These are phyloP conservation scores for Drosophila trapezifrons DNA, from an alignment of 1,140 invertebrate genomes.

Conservation along the genomic window DNA sequence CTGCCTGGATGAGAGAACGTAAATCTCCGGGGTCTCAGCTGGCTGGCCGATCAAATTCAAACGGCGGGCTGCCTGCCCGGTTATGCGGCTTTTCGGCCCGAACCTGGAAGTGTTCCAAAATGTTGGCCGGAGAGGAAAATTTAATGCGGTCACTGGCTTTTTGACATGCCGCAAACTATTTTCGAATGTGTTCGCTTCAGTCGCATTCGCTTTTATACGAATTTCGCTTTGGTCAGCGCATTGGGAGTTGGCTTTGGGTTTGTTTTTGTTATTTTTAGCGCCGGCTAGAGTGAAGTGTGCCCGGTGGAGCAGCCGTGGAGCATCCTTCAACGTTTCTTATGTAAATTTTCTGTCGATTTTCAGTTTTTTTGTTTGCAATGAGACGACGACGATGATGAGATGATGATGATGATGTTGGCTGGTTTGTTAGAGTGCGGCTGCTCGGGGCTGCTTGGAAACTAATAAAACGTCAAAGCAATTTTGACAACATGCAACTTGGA, in stretches of 20 bases:
- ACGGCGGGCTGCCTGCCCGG: slow-evolving; percentile 16
- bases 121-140: slow-evolving; percentile 48
- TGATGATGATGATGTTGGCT: slow-evolving; percentile 36
- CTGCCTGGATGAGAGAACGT: slow-evolving; percentile 29
- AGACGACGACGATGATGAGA: slow-evolving; percentile 13
- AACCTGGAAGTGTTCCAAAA: slow-evolving; percentile 72
- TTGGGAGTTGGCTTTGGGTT: slow-evolving; percentile 38
- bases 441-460: slow-evolving; percentile 59
- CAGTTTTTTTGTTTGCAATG: slow-evolving; percentile 31
- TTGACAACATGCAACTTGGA: slow-evolving; percentile 69
- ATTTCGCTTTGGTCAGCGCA: slow-evolving; percentile 71
- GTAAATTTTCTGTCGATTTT: slow-evolving; percentile 62
- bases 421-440: slow-evolving; percentile 50
- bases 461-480: slow-evolving; percentile 82
- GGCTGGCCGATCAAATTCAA: slow-evolving; percentile 39
- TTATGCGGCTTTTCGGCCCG: slow-evolving; percentile 26
- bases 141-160: slow-evolving; percentile 80
- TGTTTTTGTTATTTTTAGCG: slow-evolving; percentile 75
- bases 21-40: slow-evolving; percentile 49
- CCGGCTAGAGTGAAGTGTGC: slow-evolving; percentile 57
- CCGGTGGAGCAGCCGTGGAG: slow-evolving; percentile 42
- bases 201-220: slow-evolving; percentile 36
- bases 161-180: slow-evolving; percentile 72
- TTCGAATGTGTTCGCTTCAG: slow-evolving; percentile 64
- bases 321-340: slow-evolving; percentile 78